Conservation (phyloP, 2,888 invertebrate genomes). For the Troglohyphantes excavatus region DNA sequence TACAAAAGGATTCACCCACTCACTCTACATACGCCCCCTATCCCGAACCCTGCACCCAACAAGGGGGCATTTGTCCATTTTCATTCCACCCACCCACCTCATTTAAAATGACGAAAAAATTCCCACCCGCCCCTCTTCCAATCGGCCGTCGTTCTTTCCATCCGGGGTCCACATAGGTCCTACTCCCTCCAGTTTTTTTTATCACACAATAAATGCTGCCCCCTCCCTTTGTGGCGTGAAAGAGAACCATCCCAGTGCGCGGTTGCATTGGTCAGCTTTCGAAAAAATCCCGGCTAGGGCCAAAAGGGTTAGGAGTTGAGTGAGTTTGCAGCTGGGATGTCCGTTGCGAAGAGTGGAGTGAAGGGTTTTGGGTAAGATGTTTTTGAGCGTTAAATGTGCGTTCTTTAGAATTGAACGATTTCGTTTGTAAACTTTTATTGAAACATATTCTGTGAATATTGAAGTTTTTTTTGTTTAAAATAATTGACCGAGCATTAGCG, state of each 20-base stretch:
- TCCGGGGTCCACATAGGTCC: background rate
- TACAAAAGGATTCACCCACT: too few relatives aligned
- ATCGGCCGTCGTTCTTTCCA: conserved; percentile 24
- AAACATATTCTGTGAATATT: too few relatives aligned
- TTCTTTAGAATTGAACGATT: too few relatives aligned
- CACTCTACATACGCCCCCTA: background rate
- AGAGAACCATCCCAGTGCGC: background rate
- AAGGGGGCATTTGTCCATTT: conserved; percentile 55
- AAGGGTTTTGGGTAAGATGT: background rate
- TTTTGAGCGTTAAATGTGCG: too few relatives aligned
- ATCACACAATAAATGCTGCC: background rate
- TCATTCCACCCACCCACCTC: conserved; percentile 44
- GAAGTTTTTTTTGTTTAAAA: too few relatives aligned
- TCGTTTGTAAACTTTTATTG: too few relatives aligned
- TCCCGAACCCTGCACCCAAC: background rate
- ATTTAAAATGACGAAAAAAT: conserved; percentile 64
- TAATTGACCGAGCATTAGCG: too few relatives aligned
- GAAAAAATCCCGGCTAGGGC: background rate
- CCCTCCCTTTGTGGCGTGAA: background rate
- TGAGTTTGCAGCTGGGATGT: background rate
- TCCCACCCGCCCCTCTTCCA: conserved; percentile 6
- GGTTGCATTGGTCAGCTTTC: background rate
- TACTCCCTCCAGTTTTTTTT: background rate
- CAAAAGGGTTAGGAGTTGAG: background rate
- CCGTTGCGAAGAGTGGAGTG: background rate